Evolutionary conservation across 2,888 invertebrate genomes (phyloP).

Genomic region (Amitus sp.): DNA sequence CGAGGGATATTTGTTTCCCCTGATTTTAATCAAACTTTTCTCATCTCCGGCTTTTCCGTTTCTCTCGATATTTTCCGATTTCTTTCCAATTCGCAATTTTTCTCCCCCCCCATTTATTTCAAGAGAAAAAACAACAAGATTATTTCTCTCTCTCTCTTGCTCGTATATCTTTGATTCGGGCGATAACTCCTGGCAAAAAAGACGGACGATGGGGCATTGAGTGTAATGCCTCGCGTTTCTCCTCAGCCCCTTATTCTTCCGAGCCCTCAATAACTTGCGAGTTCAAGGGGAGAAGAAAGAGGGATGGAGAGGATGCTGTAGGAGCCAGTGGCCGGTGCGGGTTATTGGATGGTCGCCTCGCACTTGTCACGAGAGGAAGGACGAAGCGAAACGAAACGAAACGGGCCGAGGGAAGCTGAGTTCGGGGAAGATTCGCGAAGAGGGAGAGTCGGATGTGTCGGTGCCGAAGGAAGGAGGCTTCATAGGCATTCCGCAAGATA

Average conservation of each 20-base stretch:
- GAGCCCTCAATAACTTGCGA: constrained; percentile 50
- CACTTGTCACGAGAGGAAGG: constrained; percentile 52
- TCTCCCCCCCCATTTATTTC: neutral
- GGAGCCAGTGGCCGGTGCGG: constrained; percentile 55
- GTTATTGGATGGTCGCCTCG: constrained; percentile 62
- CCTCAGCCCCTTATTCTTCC: constrained; percentile 46
- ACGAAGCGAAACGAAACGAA: constrained; percentile 14
- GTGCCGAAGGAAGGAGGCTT: constrained; percentile 54
- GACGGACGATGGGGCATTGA: constrained; percentile 21
- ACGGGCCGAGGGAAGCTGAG: constrained; percentile 25
- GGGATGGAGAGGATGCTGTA: constrained; percentile 24
- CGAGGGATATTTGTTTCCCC: constrained; percentile 27
- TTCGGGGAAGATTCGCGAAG: constrained; percentile 17
- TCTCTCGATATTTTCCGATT: constrained; percentile 8
- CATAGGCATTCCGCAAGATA: constrained; percentile 63
- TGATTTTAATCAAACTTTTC: constrained; percentile 31
- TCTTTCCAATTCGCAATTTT: neutral
- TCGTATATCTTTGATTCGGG: constrained; percentile 22
- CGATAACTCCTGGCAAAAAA: constrained; percentile 20
- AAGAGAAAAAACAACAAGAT: constrained; percentile 2
- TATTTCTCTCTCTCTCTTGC: too few relatives aligned
- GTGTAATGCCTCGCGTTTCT: constrained; percentile 13
- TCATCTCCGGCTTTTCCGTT: constrained; percentile 13
- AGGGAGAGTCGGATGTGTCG: constrained; percentile 18
- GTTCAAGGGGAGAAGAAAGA: constrained; percentile 16